Evolutionary conservation across 2,797 vertebrate species (phyloP).

Genomic region (Lepus oiostolus): DNA sequence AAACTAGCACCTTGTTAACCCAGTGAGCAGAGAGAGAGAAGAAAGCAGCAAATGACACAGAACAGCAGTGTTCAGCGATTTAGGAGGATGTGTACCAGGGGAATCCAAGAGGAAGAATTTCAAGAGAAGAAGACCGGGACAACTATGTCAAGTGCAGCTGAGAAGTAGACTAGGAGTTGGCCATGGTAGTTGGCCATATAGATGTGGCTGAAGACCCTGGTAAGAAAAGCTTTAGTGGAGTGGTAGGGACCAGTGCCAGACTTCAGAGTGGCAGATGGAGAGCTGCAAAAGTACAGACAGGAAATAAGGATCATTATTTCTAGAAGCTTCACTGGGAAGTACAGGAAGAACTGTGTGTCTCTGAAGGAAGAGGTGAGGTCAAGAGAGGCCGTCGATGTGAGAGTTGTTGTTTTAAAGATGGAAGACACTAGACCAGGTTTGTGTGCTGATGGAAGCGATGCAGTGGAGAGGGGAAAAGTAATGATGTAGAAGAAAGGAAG

Average conservation of each 20-base stretch:
- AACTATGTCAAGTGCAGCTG: not conserved
- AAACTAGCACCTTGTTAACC: not conserved
- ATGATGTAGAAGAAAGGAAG: conserved; percentile 36
- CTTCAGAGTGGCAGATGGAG: not conserved
- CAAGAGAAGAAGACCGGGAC: conserved; percentile 4
- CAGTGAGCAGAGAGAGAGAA: not conserved
- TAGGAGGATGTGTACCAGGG: not conserved
- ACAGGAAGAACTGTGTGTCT: not conserved
- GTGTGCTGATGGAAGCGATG: not conserved
- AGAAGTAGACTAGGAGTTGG: conserved; percentile 30
- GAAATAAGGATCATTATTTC: conserved; percentile 27
- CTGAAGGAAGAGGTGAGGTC: not conserved
- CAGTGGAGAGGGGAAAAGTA: not conserved
- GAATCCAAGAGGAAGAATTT: conserved; percentile 39
- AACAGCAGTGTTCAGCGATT: not conserved
- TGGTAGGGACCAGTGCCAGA: not conserved
- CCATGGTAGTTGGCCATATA: not conserved
- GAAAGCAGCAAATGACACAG: not conserved
- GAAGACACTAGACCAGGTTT: conserved; percentile 1
- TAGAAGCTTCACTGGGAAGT: not conserved
- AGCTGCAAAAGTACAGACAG: not conserved
- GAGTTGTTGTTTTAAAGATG: conserved; percentile 9
- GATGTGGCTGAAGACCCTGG: not conserved
- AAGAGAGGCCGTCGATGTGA: not conserved
- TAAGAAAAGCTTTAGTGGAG: not conserved